Evolutionary conservation across 1,140 invertebrate genomes (phyloP).

Genomic region (Heliconius congener): DNA sequence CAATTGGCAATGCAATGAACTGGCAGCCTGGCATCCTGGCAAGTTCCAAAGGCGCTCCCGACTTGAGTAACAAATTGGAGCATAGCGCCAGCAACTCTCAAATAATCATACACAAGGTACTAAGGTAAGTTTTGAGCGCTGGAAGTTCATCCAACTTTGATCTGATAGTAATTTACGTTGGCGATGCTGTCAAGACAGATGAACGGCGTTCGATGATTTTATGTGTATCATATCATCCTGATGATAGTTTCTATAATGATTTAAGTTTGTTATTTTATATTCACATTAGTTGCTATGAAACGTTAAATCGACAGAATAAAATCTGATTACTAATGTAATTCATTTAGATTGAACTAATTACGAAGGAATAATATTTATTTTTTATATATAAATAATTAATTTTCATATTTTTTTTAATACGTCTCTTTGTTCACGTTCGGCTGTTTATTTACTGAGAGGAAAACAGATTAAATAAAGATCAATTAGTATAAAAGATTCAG

Average conservation of each 20-base stretch:
- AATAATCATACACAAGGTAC: conserved; percentile 73
- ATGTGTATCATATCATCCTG: not conserved
- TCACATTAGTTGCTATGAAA: too few relatives aligned
- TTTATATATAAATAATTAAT: not conserved
- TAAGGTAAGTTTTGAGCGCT: conserved; percentile 50
- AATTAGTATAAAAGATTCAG: conserved; percentile 46
- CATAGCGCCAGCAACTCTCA: conserved; percentile 58
- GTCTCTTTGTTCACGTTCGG: not conserved
- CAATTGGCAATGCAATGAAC: conserved; percentile 70
- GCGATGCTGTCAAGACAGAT: conserved; percentile 56
- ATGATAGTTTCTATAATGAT: not conserved
- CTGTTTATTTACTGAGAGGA: conserved; percentile 24
- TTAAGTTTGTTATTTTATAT: too few relatives aligned
- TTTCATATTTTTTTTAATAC: not conserved
- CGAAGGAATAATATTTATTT: not conserved
- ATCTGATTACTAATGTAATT: too few relatives aligned
- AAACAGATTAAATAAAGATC: conserved; percentile 40
- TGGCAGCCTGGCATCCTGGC: conserved; percentile 49
- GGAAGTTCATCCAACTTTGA: conserved; percentile 60
- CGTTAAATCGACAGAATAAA: too few relatives aligned
- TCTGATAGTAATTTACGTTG: conserved; percentile 59
- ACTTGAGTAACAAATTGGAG: conserved; percentile 67
- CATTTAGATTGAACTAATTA: not conserved
- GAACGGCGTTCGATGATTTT: conserved; percentile 23
- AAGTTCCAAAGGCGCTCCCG: conserved; percentile 60